These are phyloP conservation scores for Notodonta dromedarius DNA, from an alignment of 2,888 invertebrate species.

Conservation along the genomic window DNA sequence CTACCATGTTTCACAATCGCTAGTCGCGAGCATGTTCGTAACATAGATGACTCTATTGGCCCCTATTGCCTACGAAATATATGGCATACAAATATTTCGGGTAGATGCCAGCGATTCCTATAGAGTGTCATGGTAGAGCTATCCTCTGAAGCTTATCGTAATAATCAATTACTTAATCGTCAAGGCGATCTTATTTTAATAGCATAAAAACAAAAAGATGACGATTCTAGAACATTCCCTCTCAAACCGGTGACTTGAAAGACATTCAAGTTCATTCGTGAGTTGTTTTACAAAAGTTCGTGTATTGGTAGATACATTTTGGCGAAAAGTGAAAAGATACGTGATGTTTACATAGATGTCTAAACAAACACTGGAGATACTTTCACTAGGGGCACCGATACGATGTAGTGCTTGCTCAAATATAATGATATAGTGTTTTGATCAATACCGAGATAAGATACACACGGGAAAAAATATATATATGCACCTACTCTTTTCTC, in stretches of 20 bases:
- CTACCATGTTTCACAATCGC: conserved; percentile 5
- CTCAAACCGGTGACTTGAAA: background rate
- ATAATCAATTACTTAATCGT: no score
- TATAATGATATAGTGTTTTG: background rate
- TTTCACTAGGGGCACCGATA: conserved; percentile 21
- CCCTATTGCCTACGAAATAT: no score
- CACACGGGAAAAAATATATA: background rate
- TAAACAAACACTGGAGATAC: conserved; percentile 9
- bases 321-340: conserved; percentile 22
- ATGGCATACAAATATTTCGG: no score
- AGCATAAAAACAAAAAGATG: no score
- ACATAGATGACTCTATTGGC: no score
- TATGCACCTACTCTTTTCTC: no score
- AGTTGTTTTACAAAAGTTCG: background rate
- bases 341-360: conserved; percentile 22
- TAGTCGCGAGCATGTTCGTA: no score
- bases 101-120: no score
- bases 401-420: background rate
- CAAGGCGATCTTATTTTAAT: no score
- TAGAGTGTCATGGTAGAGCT: no score
- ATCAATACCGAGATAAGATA: background rate
- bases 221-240: no score
- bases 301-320: background rate
- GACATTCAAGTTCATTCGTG: background rate
- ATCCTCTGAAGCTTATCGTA: no score